Evolutionary conservation across 2,888 invertebrate species (phyloP), one percentile per base, ranked within the genome.

Genomic region (Drosophila falleni): DNA sequence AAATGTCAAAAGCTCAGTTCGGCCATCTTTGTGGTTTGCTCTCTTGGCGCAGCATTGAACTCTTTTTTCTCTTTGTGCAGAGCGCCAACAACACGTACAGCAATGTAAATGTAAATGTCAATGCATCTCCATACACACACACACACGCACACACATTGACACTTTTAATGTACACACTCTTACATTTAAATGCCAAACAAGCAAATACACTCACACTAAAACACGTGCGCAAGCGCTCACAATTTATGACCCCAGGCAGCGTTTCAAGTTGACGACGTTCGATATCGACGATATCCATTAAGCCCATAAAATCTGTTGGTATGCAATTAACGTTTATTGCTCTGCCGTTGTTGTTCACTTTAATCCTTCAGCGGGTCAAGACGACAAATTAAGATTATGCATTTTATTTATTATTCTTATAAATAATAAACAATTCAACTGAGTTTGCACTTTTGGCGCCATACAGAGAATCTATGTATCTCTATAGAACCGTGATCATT

Each of bases 261-360:
- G 56, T 63, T 77, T 71, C 71, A 78, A 78, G 80, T 78, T 80
- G 87, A 76, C 86, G 80, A 76, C 75, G 77, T 66, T 78, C 87
- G 89, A 88, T 85, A 87, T 81, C 86, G 85, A 64, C 85, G 80
- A 89, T 83, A 89, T 84, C 88, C 87, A 87, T 89, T 90, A 89
- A 90, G 88, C 81, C 80, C 80, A 90, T 90, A 90, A 90, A 90
- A 90, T 87, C 87, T 78, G 79, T 76, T 77, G 80, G 80, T 75
- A 86, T 89, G 88, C 89, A 90, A 88, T 90, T 90, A 89, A 87
- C 80, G 73, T 90, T 90, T 90, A 90, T 90, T 55, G 80, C 72
- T 66, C 56, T 61, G 51, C 67, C 72, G 78, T 72, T 39, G 65
- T 54, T 55, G 79, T 75, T 74, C 59, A 67, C 67, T 81, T 80